These are phyloP conservation scores for Gibbula magus DNA, from an alignment of 2,888 invertebrate genomes.

Conservation along the genomic window DNA sequence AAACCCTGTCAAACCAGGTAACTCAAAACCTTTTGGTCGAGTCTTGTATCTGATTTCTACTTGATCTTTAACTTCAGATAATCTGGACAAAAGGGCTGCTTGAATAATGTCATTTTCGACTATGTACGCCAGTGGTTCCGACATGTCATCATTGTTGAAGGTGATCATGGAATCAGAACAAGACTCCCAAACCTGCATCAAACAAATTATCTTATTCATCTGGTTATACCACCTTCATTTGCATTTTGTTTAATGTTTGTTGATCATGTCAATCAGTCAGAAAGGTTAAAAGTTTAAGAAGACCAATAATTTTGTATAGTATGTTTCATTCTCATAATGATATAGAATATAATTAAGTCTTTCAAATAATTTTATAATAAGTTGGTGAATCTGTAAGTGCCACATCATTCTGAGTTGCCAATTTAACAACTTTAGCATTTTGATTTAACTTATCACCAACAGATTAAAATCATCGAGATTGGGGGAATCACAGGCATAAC, in stretches of 20 bases:
- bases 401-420: neutral
- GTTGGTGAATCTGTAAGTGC: neutral
- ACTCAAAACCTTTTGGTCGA: conserved; percentile 79
- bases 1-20: conserved; percentile 39
- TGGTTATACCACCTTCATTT: neutral
- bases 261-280: too few species aligned
- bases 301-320: too few species aligned
- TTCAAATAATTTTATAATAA: too few species aligned
- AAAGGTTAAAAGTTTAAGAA: neutral
- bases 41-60: conserved; percentile 83
- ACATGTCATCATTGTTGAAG: conserved; percentile 85
- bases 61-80: conserved; percentile 78
- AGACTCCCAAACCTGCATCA: conserved; percentile 91
- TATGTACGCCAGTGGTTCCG: conserved; percentile 89
- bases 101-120: conserved; percentile 94
- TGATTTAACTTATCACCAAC: too few species aligned
- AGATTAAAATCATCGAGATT: too few species aligned
- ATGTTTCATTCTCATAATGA: too few species aligned
- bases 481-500: too few species aligned
- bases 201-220: neutral
- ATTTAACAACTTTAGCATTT: neutral
- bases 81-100: conserved; percentile 79
- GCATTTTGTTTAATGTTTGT: neutral
- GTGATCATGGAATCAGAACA: conserved; percentile 91
- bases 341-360: too few species aligned